phyloP scores from a whole-genome alignment of 2,113 vertebrate species.

The Alaudala cheleensis region DNA sequence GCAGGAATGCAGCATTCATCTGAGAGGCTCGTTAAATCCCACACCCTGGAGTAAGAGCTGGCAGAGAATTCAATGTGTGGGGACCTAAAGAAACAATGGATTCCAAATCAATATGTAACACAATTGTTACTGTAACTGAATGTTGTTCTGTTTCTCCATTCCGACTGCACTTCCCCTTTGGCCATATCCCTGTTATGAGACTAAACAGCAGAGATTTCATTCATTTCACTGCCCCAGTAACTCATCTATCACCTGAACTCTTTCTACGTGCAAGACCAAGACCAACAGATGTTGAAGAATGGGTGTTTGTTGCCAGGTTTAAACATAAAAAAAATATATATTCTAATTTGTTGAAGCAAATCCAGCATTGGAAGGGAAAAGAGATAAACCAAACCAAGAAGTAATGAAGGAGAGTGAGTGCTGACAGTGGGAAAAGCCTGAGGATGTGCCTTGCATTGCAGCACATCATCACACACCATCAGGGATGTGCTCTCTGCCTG shows the following conservation, averaged over 20 bases:
- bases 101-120: constrained; percentile 34
- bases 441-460: background rate
- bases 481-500: background rate
- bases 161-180: background rate
- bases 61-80: background rate
- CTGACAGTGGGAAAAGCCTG: background rate
- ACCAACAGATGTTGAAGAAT: background rate
- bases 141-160: background rate
- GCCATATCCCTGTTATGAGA: background rate
- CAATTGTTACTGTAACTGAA: background rate
- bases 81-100: background rate
- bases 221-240: background rate
- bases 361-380: background rate
- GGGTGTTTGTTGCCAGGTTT: background rate
- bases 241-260: background rate
- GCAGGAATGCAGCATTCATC: background rate
- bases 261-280: background rate
- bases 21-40: background rate
- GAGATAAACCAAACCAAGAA: background rate
- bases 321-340: background rate
- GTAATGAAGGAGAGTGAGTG: background rate
- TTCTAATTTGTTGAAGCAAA: background rate
- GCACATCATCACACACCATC: fast-evolving
- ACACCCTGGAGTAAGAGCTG: background rate
- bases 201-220: constrained; percentile 13